Conservation (phyloP, 1,140 invertebrate genomes). For the Agraylea sexmaculata region DNA sequence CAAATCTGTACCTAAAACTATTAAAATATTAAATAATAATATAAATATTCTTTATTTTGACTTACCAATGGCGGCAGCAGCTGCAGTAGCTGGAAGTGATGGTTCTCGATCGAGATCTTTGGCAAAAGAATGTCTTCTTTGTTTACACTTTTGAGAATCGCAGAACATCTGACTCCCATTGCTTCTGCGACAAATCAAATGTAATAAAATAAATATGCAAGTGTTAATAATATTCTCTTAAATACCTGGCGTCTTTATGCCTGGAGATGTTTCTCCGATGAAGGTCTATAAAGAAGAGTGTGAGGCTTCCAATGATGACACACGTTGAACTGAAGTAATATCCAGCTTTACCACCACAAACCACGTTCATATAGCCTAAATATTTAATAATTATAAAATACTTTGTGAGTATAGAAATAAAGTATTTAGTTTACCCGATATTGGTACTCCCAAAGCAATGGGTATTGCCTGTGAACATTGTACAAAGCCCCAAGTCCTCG, state of each 20-base stretch:
- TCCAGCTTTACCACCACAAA: slow-evolving; percentile 59
- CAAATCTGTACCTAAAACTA: slow-evolving; percentile 42
- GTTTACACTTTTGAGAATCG: slow-evolving; percentile 43
- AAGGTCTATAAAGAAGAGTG: slow-evolving; percentile 68
- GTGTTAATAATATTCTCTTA: slow-evolving; percentile 4
- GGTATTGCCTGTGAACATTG: slow-evolving; percentile 78
- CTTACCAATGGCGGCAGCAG: slow-evolving; percentile 28
- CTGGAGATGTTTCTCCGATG: slow-evolving; percentile 55
- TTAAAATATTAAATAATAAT: slow-evolving; percentile 9
- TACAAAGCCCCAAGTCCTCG: slow-evolving; percentile 81
- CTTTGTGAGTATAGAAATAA: slow-evolving; percentile 1
- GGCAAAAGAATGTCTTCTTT: slow-evolving; percentile 45
- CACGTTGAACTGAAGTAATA: slow-evolving; percentile 75
- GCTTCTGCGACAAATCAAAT: slow-evolving; percentile 9
- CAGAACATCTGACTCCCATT: slow-evolving; percentile 30
- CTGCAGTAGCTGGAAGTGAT: slow-evolving; percentile 33
- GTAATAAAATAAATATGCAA: slow-evolving; percentile 3
- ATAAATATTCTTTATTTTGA: slow-evolving; percentile 22
- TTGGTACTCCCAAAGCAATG: slow-evolving; percentile 74
- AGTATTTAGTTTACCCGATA: slow-evolving; percentile 50
- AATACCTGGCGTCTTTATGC: slow-evolving; percentile 53
- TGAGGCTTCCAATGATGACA: slow-evolving; percentile 59
- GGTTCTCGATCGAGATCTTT: slow-evolving; percentile 46
- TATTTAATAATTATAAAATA: slow-evolving; percentile 19
- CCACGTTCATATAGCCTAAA: slow-evolving; percentile 65